Base-by-base conservation (phyloP, 2,888 invertebrate genomes). In the Heliconius hortense region DNA sequence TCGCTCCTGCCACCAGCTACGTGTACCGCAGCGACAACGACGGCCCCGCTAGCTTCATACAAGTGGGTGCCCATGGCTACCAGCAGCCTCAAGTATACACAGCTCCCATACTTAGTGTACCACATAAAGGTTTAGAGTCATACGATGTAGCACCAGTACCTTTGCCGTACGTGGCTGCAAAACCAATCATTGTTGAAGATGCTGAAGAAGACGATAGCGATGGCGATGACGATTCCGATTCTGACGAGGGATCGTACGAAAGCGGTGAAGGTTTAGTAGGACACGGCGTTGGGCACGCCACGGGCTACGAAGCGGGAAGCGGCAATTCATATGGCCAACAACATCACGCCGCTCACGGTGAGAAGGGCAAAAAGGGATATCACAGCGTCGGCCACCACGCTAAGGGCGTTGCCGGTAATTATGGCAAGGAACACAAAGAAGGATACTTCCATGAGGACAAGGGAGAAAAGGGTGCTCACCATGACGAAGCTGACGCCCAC, bases 331-430 rank as follows among this genome's bases (percentile, higher is more conserved):
- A 94, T 82, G 90, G 86, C 2, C 91, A 92, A 66, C 88, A 91
- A 73, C 91, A 94, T 78, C 93, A 94, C 76, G 87, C 93, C 0
- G 92, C 90, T 73, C 89, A 94, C 39, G 95, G 95, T 0, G 94
- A 94, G 76, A 95, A 95, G 75, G 95, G 94, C 35, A 91, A 91
- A 76, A 94, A 95, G 79, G 95, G 95, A 13, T 95, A 95, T 86
- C 90, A 91, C 72, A 93, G 92, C 0, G 87, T 94, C 78, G 92
- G 94, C 18, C 90, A 93, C 48, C 94, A 93, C 81, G 95, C 95
- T 73, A 94, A 95, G 81, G 96, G 95, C 0, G 89, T 92, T 78
- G 89, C 94, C 48, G 95, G 95, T 18, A 87, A 94, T 79, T 95
- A 95, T 81, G 94, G 92, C 11, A 94, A 94, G 76, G 93, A 93